Base-by-base conservation (phyloP, 2,888 invertebrate genomes). In the Cinara cedri region DNA sequence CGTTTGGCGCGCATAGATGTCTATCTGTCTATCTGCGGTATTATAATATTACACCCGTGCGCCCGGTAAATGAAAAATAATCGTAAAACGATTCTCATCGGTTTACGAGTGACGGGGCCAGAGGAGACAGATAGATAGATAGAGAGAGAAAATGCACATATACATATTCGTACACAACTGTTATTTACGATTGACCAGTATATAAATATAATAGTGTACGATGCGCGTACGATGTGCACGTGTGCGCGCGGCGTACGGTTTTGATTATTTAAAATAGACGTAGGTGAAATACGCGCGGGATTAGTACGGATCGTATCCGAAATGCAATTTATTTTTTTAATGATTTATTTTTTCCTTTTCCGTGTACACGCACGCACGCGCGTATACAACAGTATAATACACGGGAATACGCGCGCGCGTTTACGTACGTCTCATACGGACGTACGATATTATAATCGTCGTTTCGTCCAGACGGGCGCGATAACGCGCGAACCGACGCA, bases 251-350 rank as follows among this genome's bases (percentile, higher is more conserved):
- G n/a, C n/a, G n/a, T n/a, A n/a, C n/a, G n/a, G n/a, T n/a, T n/a
- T n/a, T n/a, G n/a, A n/a, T n/a, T n/a, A 74, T 74, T 49, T 34
- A 16, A 72, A 65, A 75, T 54, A 74, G 42, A 75, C 74, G 63
- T 75, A 75, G 74, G 63, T 75, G 74, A 65, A 74, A 63, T 44
- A 65, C 16, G 13, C 24, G n/a, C 21, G 24, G 21, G 44, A 65
- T 75, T 51, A 42, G 63, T 63, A 34, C 6, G 3, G 6, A 6
- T 34, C 34, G 34, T 34, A 63, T 74, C 54, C 63, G 42, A 75
- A 75, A 75, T 54, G 74, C 42, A 65, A 75, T 74, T 74, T 72
- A 72, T 62, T 62, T 34, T 74, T 46, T 74, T 51, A 74, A 63
- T 51, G 72, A 63, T 65, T 75, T 63, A 10, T 51, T 75, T 74